phyloP scores from a whole-genome alignment of 2,113 vertebrate genomes.

The Barbus barbus region DNA sequence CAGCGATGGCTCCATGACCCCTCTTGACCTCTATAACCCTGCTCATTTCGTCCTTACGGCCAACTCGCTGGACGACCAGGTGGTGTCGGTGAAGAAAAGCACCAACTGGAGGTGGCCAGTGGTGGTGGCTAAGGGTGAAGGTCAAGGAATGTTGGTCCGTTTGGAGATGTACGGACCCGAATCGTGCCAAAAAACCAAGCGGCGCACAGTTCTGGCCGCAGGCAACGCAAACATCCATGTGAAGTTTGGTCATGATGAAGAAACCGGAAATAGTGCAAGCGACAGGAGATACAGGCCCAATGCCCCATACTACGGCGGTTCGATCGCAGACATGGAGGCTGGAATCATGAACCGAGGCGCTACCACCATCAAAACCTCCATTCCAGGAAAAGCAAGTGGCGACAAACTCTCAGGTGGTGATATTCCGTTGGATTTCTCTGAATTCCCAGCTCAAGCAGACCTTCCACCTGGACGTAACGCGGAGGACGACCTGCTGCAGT shows the following conservation, averaged over 20 bases:
- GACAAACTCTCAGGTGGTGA: conserved; percentile 73
- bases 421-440: conserved; percentile 84
- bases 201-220: conserved; percentile 81
- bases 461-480: conserved; percentile 74
- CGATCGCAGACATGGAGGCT: conserved; percentile 79
- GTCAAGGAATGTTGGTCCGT: conserved; percentile 85
- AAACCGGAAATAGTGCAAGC: conserved; percentile 78
- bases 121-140: conserved; percentile 84
- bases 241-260: conserved; percentile 79
- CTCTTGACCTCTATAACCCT: conserved; percentile 88
- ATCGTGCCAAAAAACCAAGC: conserved; percentile 86
- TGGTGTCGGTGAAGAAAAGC: conserved; percentile 75
- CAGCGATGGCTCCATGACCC: conserved; percentile 89
- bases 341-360: conserved; percentile 72
- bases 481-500: conserved; percentile 79
- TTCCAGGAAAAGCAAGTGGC: conserved; percentile 71
- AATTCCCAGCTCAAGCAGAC: conserved; percentile 85
- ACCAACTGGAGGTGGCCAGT: conserved; percentile 76
- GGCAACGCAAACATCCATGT: conserved; percentile 81
- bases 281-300: conserved; percentile 78
- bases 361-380: conserved; percentile 74
- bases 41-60: conserved; percentile 84
- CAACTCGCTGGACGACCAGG: conserved; percentile 81
- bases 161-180: conserved; percentile 88
- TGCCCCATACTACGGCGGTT: conserved; percentile 73